Evolutionary conservation across 2,888 invertebrate species (phyloP), one percentile per base, ranked within the genome.

Genomic region (Thymelicus sylvestris): DNA sequence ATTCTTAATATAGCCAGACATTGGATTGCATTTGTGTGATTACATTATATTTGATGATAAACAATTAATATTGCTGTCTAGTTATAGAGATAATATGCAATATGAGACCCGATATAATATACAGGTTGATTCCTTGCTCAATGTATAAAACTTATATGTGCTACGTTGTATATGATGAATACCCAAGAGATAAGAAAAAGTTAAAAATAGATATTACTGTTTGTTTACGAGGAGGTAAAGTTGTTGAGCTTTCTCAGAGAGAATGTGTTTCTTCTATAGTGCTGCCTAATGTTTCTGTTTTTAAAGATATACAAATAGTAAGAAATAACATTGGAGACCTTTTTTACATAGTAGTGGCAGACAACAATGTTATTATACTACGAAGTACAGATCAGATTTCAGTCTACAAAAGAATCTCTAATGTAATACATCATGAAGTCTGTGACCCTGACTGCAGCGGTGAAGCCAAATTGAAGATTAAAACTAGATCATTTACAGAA

Each of bases 111-210:
- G 55, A 55, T 55, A 3, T 63, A 13, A 19, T 19, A 19, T 19
- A 57, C 13, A 24, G 8, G 7, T 63, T 63, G 24, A 63, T 69
- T 41, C 69, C 69, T 48, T n/a, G 7, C 4, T 57, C 64, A 38
- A 7, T 59, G 59, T 38, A 6, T 1, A 0, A 12, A 0, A 59
- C 31, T 5, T 13, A 10, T 24, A 24, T 19, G 6, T 87, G 90
- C 80, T 93, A 86, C 74, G 83, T 82, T 1, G 86, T 92, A 38
- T 89, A 88, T 74, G 92, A 93, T 74, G 75, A 87, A 52, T 90
- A 93, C 75, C 92, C 93, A 7, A 79, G 76, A 68, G 86, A 86
- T 67, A 64, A 73, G 8, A 86, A 79, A 65, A 72, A 73, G 7
- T 86, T 79, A 64, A 72, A 72, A 12, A 79, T 90, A 71, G 93